phyloP scores from a whole-genome alignment of 2,113 vertebrate genomes.

The Menura novaehollandiae region DNA sequence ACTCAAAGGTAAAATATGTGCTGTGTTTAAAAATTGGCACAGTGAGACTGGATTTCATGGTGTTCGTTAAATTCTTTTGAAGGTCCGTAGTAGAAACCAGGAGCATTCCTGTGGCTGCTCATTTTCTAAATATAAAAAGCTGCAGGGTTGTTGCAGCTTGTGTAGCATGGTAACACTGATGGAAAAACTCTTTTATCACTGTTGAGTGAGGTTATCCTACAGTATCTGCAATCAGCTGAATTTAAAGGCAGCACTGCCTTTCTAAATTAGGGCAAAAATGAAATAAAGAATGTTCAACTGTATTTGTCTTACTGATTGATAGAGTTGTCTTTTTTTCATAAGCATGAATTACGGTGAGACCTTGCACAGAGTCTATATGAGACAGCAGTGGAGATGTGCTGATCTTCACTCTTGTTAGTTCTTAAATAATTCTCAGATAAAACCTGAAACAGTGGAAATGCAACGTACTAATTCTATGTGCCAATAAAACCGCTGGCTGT shows the following conservation, averaged over 20 bases:
- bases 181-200: neutral
- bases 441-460: slow-evolving; percentile 41
- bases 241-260: neutral
- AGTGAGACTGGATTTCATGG: neutral
- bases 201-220: neutral
- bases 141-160: neutral
- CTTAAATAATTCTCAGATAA: slow-evolving; percentile 75
- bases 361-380: slow-evolving; percentile 73
- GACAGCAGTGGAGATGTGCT: slow-evolving; percentile 80
- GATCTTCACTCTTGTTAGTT: slow-evolving; percentile 78
- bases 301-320: slow-evolving; percentile 59
- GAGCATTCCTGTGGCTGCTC: neutral
- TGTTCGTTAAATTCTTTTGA: neutral
- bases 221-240: neutral
- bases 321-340: slow-evolving; percentile 69
- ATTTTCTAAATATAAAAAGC: neutral
- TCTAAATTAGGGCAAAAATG: neutral
- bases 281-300: neutral
- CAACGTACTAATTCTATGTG: neutral
- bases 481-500: neutral
- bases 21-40: neutral
- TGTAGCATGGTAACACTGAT: neutral
- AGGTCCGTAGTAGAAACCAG: neutral
- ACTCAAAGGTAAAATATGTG: neutral
- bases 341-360: slow-evolving; percentile 78